These are phyloP conservation scores for Brevimyrus niger DNA, from an alignment of 2,113 vertebrate species.

Conservation along the genomic window DNA sequence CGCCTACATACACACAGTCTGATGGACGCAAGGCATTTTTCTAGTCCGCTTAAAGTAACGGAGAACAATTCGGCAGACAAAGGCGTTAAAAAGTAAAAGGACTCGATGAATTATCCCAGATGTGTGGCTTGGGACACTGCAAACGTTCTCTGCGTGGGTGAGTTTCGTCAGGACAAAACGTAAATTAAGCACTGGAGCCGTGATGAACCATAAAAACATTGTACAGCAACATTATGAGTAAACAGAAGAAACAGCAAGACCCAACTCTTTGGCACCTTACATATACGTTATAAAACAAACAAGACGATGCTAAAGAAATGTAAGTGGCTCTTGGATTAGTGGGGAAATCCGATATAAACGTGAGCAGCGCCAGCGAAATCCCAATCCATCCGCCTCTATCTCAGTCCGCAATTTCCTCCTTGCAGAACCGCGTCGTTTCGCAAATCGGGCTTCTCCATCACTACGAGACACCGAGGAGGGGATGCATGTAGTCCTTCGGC, in stretches of 20 bases:
- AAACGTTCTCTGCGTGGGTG: not conserved
- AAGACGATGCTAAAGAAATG: constrained; percentile 25
- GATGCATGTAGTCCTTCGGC: not conserved
- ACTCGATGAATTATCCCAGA: not conserved
- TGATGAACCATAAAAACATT: not conserved
- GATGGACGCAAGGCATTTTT: not conserved
- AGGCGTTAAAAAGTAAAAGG: not conserved
- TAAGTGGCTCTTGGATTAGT: constrained; percentile 36
- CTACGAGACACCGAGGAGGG: not conserved
- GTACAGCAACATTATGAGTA: constrained; percentile 29
- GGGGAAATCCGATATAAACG: constrained; percentile 45
- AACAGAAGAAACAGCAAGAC: constrained; percentile 25
- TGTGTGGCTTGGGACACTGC: not conserved
- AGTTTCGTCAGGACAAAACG: not conserved
- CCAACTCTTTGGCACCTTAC: constrained; percentile 63
- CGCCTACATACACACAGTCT: not conserved
- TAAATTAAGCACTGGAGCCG: not conserved
- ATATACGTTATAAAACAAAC: constrained; percentile 28
- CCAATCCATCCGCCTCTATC: constrained; percentile 20
- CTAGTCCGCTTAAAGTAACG: not conserved
- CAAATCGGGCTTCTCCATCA: constrained; percentile 18
- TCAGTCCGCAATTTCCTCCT: constrained; percentile 54
- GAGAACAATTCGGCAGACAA: not conserved
- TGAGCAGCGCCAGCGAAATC: constrained; percentile 31
- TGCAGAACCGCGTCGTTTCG: constrained; percentile 52